Base-by-base conservation (phyloP, 2,888 invertebrate species). In the Rhorus exstirpatorius region DNA sequence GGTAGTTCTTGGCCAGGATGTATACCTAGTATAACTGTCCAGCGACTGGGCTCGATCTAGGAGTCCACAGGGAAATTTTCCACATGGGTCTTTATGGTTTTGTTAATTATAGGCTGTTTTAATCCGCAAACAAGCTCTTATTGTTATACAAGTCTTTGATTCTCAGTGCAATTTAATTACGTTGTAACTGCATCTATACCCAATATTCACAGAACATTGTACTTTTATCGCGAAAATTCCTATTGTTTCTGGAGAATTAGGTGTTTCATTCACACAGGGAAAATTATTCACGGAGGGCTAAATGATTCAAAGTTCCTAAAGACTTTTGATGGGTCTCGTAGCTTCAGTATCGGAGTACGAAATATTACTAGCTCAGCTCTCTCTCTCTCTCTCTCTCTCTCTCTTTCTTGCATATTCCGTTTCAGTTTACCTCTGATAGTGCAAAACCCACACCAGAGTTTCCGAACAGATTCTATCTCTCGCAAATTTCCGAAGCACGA, bases 401-500 rank as follows among this genome's bases (percentile, higher is more conserved):
- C n/a, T n/a, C n/a, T n/a, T n/a, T 46, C 19, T 24, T 44, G n/a
- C 41, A 14, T 24, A 35, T 21, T 14, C 44, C 21, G 51, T 51
- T 10, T 14, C 19, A 46, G 14, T n/a, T 21, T 14, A 12, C 44
- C 44, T 35, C 46, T n/a, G 58, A 58, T 55, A 58, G 75, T 31
- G 68, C 61, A 78, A 67, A 68, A 60, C 63, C 60, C 49, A 26
- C 12, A 26, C 12, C 44, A 17, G 44, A 35, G 67, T 60, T 76
- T 78, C 75, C 12, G 46, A 55, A 53, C 55, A 63, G 53, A 83
- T 79, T 72, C 67, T 74, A 74, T 79, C 79, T 74, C 41, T 38
- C 49, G 67, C 58, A 80, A 80, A 80, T 83, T 80, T 80, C 77
- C 58, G 71, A 68, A 77, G 49, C 77, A 58, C 71, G 63, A 38